Conservation (phyloP, 2,888 invertebrate species). For the Lepeophtheirus nordmannii region DNA sequence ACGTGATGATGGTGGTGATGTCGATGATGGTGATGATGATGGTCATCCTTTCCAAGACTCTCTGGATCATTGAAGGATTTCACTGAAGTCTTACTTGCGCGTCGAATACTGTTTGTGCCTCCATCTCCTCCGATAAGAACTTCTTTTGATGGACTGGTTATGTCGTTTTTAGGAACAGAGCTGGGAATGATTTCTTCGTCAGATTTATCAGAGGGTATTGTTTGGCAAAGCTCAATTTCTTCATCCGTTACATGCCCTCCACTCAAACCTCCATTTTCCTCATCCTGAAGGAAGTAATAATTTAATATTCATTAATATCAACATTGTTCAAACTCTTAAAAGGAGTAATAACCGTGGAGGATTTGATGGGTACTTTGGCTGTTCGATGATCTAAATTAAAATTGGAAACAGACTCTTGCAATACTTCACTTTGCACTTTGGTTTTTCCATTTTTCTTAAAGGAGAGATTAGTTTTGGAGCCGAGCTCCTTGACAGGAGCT, state of each 20-base stretch:
- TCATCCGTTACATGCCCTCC: conserved; percentile 21
- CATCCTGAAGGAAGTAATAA: no score
- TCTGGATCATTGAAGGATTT: not conserved
- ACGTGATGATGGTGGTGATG: no score
- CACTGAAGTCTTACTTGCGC: not conserved
- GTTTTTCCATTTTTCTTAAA: conserved; percentile 1
- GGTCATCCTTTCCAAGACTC: no score
- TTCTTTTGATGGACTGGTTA: conserved; percentile 21
- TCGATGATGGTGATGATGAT: no score
- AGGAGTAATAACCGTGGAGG: not conserved
- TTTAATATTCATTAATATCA: no score
- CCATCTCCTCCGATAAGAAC: conserved; percentile 19
- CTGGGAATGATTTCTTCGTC: not conserved
- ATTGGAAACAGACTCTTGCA: not conserved
- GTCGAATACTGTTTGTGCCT: not conserved
- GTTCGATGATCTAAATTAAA: not conserved
- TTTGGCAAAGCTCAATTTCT: conserved; percentile 19
- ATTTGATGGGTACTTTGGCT: not conserved
- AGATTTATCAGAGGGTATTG: conserved; percentile 3
- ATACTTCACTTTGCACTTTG: not conserved
- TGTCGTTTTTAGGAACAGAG: not conserved
- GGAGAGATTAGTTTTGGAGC: conserved; percentile 19
- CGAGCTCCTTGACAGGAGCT: conserved; percentile 19
- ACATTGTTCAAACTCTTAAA: no score
- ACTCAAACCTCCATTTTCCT: conserved; percentile 1